These are phyloP conservation scores for Aleiodes sp. DNA, from an alignment of 1,140 invertebrate species.

Conservation along the genomic window DNA sequence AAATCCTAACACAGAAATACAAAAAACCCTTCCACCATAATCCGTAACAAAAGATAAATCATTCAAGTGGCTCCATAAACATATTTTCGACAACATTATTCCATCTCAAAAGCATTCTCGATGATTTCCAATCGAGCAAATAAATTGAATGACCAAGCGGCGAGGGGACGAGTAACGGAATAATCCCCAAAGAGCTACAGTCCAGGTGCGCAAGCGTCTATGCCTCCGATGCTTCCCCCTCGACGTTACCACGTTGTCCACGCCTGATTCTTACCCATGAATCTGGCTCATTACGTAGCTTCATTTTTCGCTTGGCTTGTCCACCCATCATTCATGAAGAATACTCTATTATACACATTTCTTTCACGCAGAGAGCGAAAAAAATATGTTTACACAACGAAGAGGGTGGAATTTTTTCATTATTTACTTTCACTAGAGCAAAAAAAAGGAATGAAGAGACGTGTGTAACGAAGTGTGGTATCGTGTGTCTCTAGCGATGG, in stretches of 20 bases:
- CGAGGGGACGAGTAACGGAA: not conserved
- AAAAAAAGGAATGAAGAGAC: not conserved
- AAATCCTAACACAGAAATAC: no score
- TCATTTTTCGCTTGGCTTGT: slow-evolving; percentile 23
- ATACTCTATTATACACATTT: not conserved
- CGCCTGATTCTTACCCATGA: slow-evolving; percentile 15
- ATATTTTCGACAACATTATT: slow-evolving; percentile 16
- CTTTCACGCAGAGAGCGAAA: not conserved
- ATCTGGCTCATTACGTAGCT: slow-evolving; percentile 20
- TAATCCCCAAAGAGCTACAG: not conserved
- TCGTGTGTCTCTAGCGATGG: slow-evolving; percentile 12
- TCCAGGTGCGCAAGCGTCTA: slow-evolving; percentile 6
- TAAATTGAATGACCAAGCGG: slow-evolving; percentile 2
- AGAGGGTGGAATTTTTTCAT: slow-evolving; percentile 15
- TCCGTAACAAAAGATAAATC: not conserved
- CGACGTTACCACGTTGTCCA: not conserved
- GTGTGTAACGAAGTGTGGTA: slow-evolving; percentile 4
- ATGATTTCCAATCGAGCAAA: slow-evolving; percentile 9
- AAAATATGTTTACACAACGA: not conserved
- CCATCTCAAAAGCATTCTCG: not conserved
- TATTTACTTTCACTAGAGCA: slow-evolving; percentile 26
- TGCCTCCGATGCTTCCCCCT: not conserved
- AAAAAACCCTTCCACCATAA: no score
- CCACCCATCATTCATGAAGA: not conserved
- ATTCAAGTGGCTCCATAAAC: not conserved